Evolutionary conservation across 2,113 vertebrate species (phyloP), one percentile per base, ranked within the genome.

Genomic region (Peromyscus californicus): DNA sequence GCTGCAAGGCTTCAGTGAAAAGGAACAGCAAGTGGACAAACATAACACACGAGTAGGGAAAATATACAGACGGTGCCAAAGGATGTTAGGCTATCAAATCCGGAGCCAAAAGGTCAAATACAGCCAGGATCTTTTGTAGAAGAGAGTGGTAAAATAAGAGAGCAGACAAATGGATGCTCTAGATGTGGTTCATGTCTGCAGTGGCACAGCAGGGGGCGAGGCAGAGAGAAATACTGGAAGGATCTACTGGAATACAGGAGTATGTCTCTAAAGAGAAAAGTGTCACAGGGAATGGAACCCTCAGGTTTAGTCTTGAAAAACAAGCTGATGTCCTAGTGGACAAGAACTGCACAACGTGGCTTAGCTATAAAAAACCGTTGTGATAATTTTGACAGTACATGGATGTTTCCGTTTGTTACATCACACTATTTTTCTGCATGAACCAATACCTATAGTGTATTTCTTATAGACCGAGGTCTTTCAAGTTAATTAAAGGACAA

Each of bases 371-470:
- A 83, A 83, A 13, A 80, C 12, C 0, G 0, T 36, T 48, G 70
- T 12, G 42, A 70, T 86, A 21, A 36, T 87, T 95, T 83, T 83
- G 61, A 54, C 54, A 61, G 33, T 5, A 67, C 22, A 13, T 1
- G 1, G 19, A 54, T 91, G 7, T 69, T 94, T 93, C 89, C 84
- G n/a, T 67, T 93, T 90, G n/a, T 92, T 95, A 67, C 5, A 54
- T 59, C 26, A 82, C 33, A 72, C 13, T 51, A 24, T n/a, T 86
- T 91, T 89, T 88, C n/a, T 63, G 29, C 29, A 84, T 74, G 80
- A 78, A 84, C 74, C 51, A 95, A 95, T 84, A 78, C 57, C 75
- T 63, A 39, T 2, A 8, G 12, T 36, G 19, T 93, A 80, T 16
- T 72, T 54, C 16, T 88, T 69, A 92, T 61, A 36, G 76, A 48